Conservation (phyloP, 2,113 vertebrate genomes). For the Neoarius graeffei region DNA sequence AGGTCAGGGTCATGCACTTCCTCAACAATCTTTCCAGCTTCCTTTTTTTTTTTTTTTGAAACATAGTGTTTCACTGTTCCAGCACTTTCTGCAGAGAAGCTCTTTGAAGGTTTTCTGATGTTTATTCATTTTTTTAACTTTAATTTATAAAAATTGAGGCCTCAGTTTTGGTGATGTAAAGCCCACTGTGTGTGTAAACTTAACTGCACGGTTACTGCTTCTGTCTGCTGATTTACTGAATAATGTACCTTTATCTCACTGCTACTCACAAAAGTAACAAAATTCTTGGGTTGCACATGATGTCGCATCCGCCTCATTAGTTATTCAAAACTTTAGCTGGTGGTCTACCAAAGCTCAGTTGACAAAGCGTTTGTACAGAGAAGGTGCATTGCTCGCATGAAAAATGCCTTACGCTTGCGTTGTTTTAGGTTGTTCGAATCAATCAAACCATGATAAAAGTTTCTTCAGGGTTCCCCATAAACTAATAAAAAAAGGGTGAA, state of each 20-base stretch:
- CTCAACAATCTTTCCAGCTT: not conserved
- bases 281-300: not conserved
- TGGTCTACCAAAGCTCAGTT: too few species aligned
- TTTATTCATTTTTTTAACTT: not conserved
- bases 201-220: not conserved
- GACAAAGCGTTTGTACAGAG: too few species aligned
- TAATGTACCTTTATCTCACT: not conserved
- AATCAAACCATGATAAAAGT: too few species aligned
- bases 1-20: not conserved
- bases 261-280: not conserved
- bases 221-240: not conserved
- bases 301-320: too few species aligned
- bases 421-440: too few species aligned
- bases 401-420: too few species aligned
- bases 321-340: too few species aligned
- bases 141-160: not conserved
- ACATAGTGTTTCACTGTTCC: not conserved
- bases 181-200: not conserved
- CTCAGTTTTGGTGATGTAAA: not conserved
- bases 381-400: too few species aligned
- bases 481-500: too few species aligned
- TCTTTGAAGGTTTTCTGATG: not conserved
- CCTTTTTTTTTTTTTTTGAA: not conserved
- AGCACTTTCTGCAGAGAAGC: not conserved
- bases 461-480: too few species aligned